phyloP scores from a whole-genome alignment of 2,797 vertebrate genomes.

The Sphenodon punctatus region DNA sequence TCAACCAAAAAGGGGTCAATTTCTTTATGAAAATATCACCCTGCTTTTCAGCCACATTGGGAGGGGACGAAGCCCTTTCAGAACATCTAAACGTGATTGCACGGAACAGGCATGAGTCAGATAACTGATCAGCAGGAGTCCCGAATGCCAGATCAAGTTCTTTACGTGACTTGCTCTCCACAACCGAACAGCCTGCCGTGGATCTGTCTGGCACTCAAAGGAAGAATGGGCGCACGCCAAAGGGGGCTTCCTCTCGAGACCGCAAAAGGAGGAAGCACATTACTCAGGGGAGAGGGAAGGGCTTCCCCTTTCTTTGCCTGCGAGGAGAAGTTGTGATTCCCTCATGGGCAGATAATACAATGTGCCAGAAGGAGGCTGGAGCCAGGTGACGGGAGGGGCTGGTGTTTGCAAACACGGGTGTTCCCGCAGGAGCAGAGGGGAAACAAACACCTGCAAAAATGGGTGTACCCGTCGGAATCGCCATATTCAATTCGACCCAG shows the following conservation, averaged over 20 bases:
- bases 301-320: constrained; percentile 21
- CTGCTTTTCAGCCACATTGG: too few relatives aligned
- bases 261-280: background rate
- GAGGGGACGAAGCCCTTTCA: too few relatives aligned
- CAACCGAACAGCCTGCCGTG: background rate
- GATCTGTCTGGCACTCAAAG: background rate
- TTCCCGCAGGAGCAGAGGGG: background rate
- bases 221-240: background rate
- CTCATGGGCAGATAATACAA: background rate
- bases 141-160: background rate
- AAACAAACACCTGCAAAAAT: background rate
- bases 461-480: too few relatives aligned
- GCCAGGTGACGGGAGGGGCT: background rate
- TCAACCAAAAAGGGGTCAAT: too few relatives aligned
- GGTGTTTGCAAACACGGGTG: background rate
- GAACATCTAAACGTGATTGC: too few relatives aligned
- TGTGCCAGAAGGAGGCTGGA: background rate
- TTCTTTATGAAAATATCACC: too few relatives aligned
- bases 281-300: background rate
- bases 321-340: background rate
- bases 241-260: background rate
- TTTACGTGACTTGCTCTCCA: too few relatives aligned
- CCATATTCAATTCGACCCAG: too few relatives aligned
- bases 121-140: background rate
- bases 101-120: too few relatives aligned